phyloP scores from a whole-genome alignment of 2,113 vertebrate species.

The Eudyptes chrysolophus region DNA sequence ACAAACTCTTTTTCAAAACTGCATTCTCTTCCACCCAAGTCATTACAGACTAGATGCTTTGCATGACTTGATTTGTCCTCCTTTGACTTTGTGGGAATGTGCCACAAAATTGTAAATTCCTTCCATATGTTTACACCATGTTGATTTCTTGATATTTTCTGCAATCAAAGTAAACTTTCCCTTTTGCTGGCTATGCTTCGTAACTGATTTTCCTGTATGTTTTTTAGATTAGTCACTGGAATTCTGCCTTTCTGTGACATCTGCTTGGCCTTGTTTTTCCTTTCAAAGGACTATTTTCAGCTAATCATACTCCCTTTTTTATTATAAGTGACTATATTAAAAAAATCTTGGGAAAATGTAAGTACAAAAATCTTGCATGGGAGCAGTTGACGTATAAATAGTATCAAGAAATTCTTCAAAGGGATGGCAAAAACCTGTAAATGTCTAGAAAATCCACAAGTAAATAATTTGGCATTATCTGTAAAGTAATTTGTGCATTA shows the following conservation, averaged over 20 bases:
- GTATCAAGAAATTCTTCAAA: neutral
- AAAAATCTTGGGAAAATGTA: neutral
- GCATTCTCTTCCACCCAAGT: neutral
- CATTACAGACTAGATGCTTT: neutral
- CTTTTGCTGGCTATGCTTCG: neutral
- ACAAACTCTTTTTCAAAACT: neutral
- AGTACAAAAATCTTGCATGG: neutral
- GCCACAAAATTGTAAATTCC: neutral
- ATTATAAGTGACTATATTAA: neutral
- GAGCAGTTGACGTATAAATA: neutral
- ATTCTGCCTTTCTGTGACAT: neutral
- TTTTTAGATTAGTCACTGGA: neutral
- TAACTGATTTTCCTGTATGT: neutral
- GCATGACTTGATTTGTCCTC: neutral
- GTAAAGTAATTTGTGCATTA: neutral
- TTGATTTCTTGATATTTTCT: neutral
- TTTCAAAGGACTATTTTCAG: neutral
- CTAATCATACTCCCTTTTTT: neutral
- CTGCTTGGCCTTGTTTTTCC: neutral
- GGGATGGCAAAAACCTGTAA: neutral
- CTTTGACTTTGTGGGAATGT: neutral
- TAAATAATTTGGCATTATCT: neutral
- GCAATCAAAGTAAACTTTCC: neutral
- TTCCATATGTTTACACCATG: neutral
- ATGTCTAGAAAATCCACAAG: neutral